phyloP scores from a whole-genome alignment of 2,113 vertebrate genomes.

The Strix aluco region DNA sequence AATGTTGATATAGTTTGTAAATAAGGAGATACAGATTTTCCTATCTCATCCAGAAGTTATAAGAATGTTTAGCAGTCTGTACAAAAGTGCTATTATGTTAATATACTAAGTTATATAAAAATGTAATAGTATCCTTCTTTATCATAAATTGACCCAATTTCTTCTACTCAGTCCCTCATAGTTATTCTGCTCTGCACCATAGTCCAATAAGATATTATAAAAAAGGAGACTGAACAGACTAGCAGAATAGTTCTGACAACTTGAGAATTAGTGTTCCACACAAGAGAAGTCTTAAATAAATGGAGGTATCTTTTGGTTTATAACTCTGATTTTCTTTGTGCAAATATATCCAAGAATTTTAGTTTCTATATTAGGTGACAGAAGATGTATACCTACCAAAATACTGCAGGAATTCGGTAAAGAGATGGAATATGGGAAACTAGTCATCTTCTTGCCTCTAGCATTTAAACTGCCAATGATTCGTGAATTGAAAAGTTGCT shows the following conservation, averaged over 20 bases:
- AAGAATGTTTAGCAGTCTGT: background rate
- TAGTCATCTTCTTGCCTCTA: slow-evolving; percentile 72
- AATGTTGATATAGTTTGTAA: background rate
- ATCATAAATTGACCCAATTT: background rate
- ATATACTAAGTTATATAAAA: background rate
- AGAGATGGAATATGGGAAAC: slow-evolving; percentile 82
- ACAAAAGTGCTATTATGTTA: background rate
- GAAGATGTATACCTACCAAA: slow-evolving; percentile 77
- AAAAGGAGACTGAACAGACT: background rate
- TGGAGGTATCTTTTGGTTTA: background rate
- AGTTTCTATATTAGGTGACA: background rate
- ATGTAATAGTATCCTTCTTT: background rate
- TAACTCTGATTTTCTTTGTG: background rate
- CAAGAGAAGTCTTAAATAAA: background rate
- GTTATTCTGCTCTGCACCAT: background rate
- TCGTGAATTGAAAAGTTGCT: slow-evolving; percentile 89
- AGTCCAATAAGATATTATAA: background rate
- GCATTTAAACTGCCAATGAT: slow-evolving; percentile 72
- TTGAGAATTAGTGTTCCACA: background rate
- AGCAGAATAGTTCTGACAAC: background rate
- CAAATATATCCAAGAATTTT: background rate
- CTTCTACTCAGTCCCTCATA: background rate
- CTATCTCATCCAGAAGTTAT: background rate
- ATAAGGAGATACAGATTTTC: background rate
- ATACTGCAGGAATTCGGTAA: slow-evolving; percentile 91